phyloP scores from a whole-genome alignment of 2,113 vertebrate species.

The Leptobrachium leishanense region DNA sequence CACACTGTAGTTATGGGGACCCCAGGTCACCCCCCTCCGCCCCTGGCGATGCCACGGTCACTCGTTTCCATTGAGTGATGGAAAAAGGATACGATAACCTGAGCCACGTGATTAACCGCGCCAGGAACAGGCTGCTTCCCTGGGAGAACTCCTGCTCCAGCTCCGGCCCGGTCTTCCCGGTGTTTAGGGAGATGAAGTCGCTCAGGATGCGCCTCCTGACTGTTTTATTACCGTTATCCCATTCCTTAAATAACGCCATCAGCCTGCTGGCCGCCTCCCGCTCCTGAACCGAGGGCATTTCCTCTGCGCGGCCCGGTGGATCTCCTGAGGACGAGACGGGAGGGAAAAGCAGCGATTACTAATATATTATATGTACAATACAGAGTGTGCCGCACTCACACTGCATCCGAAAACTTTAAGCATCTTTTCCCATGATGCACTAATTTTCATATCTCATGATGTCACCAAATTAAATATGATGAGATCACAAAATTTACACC shows the following conservation, averaged over 20 bases:
- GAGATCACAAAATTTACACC: no score
- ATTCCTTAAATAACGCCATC: constrained; percentile 72
- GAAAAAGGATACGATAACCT: constrained; percentile 76
- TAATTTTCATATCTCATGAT: no score
- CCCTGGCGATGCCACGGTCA: no score
- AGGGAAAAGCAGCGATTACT: neutral
- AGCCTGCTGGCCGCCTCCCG: constrained; percentile 68
- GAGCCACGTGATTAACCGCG: constrained; percentile 75
- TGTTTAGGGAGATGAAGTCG: constrained; percentile 69
- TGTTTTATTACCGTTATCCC: constrained; percentile 69
- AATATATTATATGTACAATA: no score
- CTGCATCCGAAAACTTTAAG: no score
- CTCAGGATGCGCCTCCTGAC: constrained; percentile 64
- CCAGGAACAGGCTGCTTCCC: constrained; percentile 79
- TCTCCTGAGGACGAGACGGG: neutral
- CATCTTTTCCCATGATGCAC: no score
- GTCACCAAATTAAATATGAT: no score
- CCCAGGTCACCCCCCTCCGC: no score
- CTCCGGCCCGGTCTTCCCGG: constrained; percentile 73
- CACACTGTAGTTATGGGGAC: no score
- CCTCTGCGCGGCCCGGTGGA: no score
- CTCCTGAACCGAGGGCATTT: constrained; percentile 68
- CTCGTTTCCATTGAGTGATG: no score
- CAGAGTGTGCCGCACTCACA: no score
- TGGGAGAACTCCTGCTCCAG: constrained; percentile 81